Base-by-base conservation (phyloP, 2,797 vertebrate species). In the Lepus oiostolus region DNA sequence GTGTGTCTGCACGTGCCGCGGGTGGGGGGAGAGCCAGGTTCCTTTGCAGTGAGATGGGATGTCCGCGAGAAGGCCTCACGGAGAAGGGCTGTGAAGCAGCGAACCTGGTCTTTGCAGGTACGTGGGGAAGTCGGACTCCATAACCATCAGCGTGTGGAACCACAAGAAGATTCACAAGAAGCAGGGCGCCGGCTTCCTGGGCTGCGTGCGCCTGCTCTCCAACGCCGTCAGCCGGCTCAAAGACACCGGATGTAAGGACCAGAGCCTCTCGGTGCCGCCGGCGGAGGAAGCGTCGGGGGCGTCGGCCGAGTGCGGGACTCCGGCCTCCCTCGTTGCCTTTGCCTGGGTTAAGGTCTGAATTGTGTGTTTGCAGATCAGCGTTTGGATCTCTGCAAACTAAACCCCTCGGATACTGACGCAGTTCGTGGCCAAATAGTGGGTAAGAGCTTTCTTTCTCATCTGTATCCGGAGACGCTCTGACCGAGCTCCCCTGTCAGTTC, bases 141-240 rank as follows among this genome's bases (percentile, higher is more conserved):
- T 99, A 98, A 99, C 99, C 96, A 99, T 99, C 98, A 99, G 99
- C 21, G 99, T 99, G 97, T 99, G 99, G 99, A 99, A 99, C 98
- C 99, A 99, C 98, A 99, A 99, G 98, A 99, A 99, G 98, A 99
- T 99, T 97, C 99, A 99, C 98, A 99, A 99, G 98, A 99, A 99
- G 94, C 99, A 99, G 98, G 99, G 99, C 91, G 99, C 99, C 8
- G 99, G 99, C 97, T 99, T 99, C 98, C 98, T 99, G 98, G 99
- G 99, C 97, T 99, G 99, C 26, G 99, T 99, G 98, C 98, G 99
- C 94, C 99, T 99, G 97, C 99, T 99, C 94, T 99, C 99, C 95
- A 99, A 99, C 7, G 99, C 99, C 96, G 99, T 99, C 99, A 99
- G 99, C 98, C 99, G 99, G 98, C 98, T 99, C 97, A 99, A 99